Conservation (phyloP, 1,140 invertebrate species). For the Camponotus floridanus region DNA sequence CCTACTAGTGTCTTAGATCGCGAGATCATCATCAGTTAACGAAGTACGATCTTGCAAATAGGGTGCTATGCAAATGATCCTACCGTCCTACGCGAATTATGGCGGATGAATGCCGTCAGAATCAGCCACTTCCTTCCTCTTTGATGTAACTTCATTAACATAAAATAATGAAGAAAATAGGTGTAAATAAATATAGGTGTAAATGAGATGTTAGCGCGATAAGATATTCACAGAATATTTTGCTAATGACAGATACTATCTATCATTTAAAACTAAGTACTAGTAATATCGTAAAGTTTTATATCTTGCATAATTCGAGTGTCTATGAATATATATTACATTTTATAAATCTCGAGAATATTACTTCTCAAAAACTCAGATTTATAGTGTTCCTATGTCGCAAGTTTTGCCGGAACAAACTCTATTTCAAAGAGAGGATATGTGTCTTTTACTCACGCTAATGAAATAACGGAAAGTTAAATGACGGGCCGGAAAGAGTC, state of each 20-base stretch:
- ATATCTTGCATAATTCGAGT: not conserved
- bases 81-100: slow-evolving; percentile 31
- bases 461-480: not conserved
- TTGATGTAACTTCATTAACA: slow-evolving; percentile 44
- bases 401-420: slow-evolving; percentile 51
- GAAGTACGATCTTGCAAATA: slow-evolving; percentile 39
- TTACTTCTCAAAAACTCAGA: not conserved
- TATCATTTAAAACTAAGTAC: slow-evolving; percentile 2
- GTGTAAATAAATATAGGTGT: not conserved
- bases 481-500: slow-evolving; percentile 24
- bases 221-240: not conserved
- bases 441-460: not conserved
- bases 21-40: slow-evolving; percentile 48
- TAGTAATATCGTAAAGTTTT: not conserved
- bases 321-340: not conserved
- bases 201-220: not conserved
- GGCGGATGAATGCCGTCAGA: slow-evolving; percentile 16
- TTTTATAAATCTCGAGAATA: not conserved
- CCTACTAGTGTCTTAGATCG: slow-evolving; percentile 2
- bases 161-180: slow-evolving; percentile 39
- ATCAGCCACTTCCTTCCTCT: slow-evolving; percentile 42
- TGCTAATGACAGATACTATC: not conserved
- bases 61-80: slow-evolving; percentile 53
- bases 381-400: not conserved
- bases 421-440: not conserved